These are phyloP conservation scores for Spongilla lacustris DNA, from an alignment of 37 sponge, comb jelly and placozoan genomes.

Conservation along the genomic window DNA sequence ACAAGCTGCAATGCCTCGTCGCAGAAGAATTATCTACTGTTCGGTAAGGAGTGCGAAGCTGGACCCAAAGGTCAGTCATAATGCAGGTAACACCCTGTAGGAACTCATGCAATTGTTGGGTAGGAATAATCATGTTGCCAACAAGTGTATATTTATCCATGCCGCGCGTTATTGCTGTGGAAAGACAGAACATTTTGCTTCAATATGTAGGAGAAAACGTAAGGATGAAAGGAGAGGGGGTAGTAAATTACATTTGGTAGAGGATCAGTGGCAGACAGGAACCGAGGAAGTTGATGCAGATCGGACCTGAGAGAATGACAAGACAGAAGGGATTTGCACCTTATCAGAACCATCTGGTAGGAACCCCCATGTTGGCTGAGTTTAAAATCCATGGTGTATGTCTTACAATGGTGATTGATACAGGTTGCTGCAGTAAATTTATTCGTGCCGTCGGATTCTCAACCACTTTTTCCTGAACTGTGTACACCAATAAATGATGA, in stretches of 20 bases:
- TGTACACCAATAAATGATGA: too few species aligned
- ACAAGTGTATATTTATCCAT: too few species aligned
- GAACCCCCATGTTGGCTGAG: background rate
- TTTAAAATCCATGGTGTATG: background rate
- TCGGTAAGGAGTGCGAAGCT: background rate
- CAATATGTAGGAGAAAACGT: background rate
- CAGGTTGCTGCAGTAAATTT: constrained; percentile 32
- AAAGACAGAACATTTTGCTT: constrained; percentile 16
- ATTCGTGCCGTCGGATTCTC: too few species aligned
- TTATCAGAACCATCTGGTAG: background rate
- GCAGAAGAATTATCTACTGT: background rate
- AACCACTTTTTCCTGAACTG: too few species aligned
- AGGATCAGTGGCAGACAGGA: background rate
- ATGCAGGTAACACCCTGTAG: background rate
- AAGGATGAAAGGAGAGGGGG: background rate
- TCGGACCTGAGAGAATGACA: background rate
- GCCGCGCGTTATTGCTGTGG: constrained; percentile 4
- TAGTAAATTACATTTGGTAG: background rate
- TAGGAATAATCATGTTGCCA: too few species aligned
- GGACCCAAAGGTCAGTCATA: background rate
- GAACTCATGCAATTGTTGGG: background rate
- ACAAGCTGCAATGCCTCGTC: too few species aligned
- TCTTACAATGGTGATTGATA: constrained; percentile 30
- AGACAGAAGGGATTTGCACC: background rate
- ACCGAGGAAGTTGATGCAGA: background rate